Base-by-base conservation (phyloP, 2,797 vertebrate genomes). In the Halcyon badia region DNA sequence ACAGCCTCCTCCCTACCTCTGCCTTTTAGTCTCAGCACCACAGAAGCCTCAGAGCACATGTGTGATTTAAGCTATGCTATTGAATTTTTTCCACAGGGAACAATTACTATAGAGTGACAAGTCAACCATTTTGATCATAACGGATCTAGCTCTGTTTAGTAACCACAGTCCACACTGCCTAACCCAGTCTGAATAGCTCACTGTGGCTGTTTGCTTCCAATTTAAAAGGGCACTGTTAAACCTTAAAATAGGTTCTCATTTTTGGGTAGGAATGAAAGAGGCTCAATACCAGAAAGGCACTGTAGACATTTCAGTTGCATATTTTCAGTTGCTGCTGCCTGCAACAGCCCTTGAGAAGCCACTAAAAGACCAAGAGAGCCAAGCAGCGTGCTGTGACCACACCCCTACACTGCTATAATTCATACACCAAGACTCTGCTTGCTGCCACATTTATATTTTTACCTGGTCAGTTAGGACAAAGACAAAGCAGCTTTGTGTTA, bases 91-190 rank as follows among this genome's bases (percentile, higher is more conserved):
- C 80, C 68, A 94, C 20, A 14, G 90, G 64, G 90, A 86, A 76
- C 80, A 96, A 93, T 94, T 96, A 96, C 77, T 94, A 24, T 5
- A 80, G 87, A 87, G 68, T 92, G 90, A 83, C 87, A 96, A 95
- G 89, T 90, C 95, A 96, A 91, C 89, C 95, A 95, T 94, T 95
- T 96, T 95, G 94, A 92, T 96, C 46, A 62, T 54, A 93, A 89
- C 83, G 80, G 60, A 81, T 83, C 60, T 57, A 87, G 90, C 90
- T 89, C 76, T 92, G 75, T 83, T 96, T 92, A 69, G 78, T 86
- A 95, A 88, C 96, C 72, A 51, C 5, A 66, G 71, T 54, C 58
- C 24, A 39, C 61, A 68, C 64, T 83, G 71, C 75, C 75, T 89
- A 93, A 68, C 46, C 31, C 49, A 68, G 52, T 14, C 81, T 91